Evolutionary conservation across 1,140 invertebrate species (phyloP).

Genomic region (Drosophila willistoni): DNA sequence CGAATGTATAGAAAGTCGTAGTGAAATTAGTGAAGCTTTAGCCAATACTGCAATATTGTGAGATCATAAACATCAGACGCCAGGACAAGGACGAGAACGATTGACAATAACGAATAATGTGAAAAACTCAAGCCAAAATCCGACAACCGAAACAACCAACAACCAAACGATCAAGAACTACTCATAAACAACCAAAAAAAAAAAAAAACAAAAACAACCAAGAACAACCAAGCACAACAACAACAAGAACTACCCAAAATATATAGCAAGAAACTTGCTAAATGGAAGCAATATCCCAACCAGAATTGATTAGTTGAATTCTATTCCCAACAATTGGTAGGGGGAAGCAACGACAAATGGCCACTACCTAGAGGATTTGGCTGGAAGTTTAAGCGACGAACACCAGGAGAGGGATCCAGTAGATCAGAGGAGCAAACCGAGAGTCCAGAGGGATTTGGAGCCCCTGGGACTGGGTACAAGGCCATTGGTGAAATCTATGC

Average conservation of each 20-base stretch:
- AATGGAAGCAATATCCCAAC: slow-evolving; percentile 78
- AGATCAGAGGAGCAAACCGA: not conserved
- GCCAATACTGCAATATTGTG: slow-evolving; percentile 81
- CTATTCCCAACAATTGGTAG: slow-evolving; percentile 83
- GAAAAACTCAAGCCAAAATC: slow-evolving; percentile 10
- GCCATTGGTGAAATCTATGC: slow-evolving; percentile 47
- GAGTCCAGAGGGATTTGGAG: not conserved
- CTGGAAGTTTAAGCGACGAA: slow-evolving; percentile 83
- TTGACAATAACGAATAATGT: slow-evolving; percentile 45
- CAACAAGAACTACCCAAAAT: slow-evolving; percentile 11
- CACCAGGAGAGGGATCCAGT: slow-evolving; percentile 35
- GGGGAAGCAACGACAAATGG: slow-evolving; percentile 83
- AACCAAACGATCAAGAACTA: slow-evolving; percentile 12
- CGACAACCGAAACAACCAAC: slow-evolving; percentile 14
- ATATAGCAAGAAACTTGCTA: slow-evolving; percentile 50
- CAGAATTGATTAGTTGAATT: slow-evolving; percentile 84
- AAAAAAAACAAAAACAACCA: no score
- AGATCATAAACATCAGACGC: slow-evolving; percentile 77
- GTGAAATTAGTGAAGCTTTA: slow-evolving; percentile 83
- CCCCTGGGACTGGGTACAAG: slow-evolving; percentile 43
- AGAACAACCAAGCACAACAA: slow-evolving; percentile 24
- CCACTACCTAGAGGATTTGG: slow-evolving; percentile 83
- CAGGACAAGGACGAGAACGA: slow-evolving; percentile 62
- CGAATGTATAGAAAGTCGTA: slow-evolving; percentile 78
- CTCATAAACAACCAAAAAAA: slow-evolving; percentile 30